Evolutionary conservation across 2,888 invertebrate species (phyloP).

Genomic region (Rhabditoides inermis): DNA sequence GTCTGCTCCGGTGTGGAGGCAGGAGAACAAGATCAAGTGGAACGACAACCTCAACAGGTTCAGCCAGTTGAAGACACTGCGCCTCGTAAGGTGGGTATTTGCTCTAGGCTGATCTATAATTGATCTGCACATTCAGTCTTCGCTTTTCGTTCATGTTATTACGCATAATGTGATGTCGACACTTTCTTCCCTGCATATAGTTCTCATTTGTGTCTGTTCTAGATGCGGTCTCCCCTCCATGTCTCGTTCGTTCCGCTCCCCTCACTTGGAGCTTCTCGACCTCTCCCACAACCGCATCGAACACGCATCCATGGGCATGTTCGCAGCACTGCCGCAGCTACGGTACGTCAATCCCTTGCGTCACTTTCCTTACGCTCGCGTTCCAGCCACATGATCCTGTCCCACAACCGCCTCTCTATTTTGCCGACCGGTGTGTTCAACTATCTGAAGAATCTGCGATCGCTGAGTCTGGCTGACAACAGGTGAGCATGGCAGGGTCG

Average conservation of each 20-base stretch:
- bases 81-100: constrained; percentile 35
- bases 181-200: too few relatives aligned
- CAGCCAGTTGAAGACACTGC: constrained; percentile 39
- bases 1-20: constrained; percentile 32
- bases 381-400: too few relatives aligned
- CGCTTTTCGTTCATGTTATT: too few relatives aligned
- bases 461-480: constrained; percentile 62
- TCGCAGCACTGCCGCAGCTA: constrained; percentile 54
- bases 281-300: constrained; percentile 35
- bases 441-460: constrained; percentile 27
- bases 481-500: constrained; percentile 15
- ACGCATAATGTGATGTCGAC: too few relatives aligned
- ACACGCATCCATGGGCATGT: constrained; percentile 41
- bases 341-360: constrained; percentile 60
- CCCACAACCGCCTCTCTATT: constrained; percentile 57
- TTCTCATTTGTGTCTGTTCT: too few relatives aligned
- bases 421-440: constrained; percentile 55
- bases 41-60: constrained; percentile 47
- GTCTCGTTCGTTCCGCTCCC: constrained; percentile 36
- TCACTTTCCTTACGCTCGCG: too few relatives aligned
- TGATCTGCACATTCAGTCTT: too few relatives aligned
- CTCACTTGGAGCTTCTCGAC: constrained; percentile 38
- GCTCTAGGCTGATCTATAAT: too few relatives aligned
- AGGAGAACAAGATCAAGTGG: constrained; percentile 40
- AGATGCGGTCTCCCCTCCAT: constrained; percentile 45